Percentiles rank a stretch among this genome's conserved stretches.
Conservation (phyloP, 2,113 vertebrate species). For the Pampusana beccarii region DNA sequence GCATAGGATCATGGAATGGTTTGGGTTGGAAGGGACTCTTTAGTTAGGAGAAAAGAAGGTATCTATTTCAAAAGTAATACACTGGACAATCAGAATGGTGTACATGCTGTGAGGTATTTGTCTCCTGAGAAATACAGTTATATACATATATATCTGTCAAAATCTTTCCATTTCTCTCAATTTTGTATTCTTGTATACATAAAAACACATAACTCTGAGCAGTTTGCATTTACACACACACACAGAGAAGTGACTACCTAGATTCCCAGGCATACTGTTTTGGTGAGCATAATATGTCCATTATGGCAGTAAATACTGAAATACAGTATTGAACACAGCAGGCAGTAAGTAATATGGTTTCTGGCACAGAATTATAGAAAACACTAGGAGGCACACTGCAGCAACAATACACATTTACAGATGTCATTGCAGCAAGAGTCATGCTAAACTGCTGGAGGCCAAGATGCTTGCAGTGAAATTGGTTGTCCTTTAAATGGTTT, state of each 20-base stretch:
- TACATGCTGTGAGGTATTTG: not conserved
- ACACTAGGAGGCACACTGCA: conserved; percentile 61
- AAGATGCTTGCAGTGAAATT: conserved; percentile 63
- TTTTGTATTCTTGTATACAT: not conserved
- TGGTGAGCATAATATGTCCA: not conserved
- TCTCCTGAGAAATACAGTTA: not conserved
- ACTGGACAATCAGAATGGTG: not conserved
- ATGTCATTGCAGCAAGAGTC: conserved; percentile 59
- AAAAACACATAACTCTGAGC: not conserved
- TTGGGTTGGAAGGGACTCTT: not conserved
- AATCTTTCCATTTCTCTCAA: not conserved
- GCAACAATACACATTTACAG: conserved; percentile 43
- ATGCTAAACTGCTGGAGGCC: conserved; percentile 64
- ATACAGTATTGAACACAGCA: conserved; percentile 20
- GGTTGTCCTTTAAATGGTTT: conserved; percentile 67
- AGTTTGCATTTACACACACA: not conserved
- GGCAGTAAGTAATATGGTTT: conserved; percentile 13
- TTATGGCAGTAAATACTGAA: not conserved
- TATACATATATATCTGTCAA: not conserved
- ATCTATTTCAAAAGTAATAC: conserved; percentile 13
- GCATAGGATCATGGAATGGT: no score
- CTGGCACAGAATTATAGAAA: conserved; percentile 55
- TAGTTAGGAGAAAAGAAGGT: not conserved
- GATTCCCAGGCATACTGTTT: not conserved
- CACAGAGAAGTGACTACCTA: not conserved